phyloP scores from a whole-genome alignment of 2,113 vertebrate species.

The Sceloporus undulatus region DNA sequence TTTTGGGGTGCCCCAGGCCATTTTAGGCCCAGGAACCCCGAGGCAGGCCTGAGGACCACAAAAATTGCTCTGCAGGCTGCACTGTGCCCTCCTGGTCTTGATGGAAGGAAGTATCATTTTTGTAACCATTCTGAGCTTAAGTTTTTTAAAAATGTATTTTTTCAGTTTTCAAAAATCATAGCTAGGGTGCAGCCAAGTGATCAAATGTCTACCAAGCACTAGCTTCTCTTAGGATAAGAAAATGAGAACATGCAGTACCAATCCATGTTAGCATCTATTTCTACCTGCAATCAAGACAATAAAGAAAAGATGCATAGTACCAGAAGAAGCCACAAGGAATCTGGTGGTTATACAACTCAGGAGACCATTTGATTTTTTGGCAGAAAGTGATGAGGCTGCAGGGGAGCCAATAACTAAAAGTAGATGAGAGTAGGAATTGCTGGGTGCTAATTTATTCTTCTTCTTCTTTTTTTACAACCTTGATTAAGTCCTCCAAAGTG shows the following conservation, averaged over 20 bases:
- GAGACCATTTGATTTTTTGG: too few relatives aligned
- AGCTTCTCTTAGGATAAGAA: background rate
- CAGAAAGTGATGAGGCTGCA: background rate
- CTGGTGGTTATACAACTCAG: too few relatives aligned
- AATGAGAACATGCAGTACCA: background rate
- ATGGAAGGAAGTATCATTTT: too few relatives aligned
- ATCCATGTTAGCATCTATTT: background rate
- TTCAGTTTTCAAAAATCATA: background rate
- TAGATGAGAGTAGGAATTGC: background rate
- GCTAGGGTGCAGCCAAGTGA: background rate
- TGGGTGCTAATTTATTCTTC: background rate
- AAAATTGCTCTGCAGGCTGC: too few relatives aligned
- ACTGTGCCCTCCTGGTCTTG: too few relatives aligned
- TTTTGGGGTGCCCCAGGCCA: too few relatives aligned
- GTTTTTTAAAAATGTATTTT: background rate
- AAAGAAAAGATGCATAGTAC: background rate
- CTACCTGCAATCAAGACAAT: background rate
- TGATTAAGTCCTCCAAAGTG: background rate
- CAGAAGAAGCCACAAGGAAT: background rate
- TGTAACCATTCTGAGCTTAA: too few relatives aligned
- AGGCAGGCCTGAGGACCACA: too few relatives aligned
- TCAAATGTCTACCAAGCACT: background rate
- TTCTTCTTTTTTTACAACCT: background rate
- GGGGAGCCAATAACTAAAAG: background rate
- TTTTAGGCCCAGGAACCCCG: too few relatives aligned